These are phyloP conservation scores for Drosophila niveifrons DNA, from an alignment of 2,888 invertebrate species.

Conservation along the genomic window DNA sequence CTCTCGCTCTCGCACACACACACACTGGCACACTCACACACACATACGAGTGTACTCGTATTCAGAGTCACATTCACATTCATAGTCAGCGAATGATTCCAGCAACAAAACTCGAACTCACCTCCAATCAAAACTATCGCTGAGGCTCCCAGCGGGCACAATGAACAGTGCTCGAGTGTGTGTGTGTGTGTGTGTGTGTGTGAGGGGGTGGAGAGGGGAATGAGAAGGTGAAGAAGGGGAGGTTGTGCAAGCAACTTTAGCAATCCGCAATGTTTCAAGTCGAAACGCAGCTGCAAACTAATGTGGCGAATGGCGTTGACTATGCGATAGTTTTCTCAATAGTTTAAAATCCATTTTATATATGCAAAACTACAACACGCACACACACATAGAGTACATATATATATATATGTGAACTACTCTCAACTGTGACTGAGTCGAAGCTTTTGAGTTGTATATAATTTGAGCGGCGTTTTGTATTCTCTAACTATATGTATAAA, in stretches of 20 bases:
- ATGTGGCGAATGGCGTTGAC: constrained; percentile 64
- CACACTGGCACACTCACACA: not conserved
- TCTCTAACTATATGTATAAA: constrained; percentile 52
- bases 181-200: too few species aligned
- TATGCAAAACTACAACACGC: constrained; percentile 62
- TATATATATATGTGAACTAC: constrained; percentile 8
- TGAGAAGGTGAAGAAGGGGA: not conserved
- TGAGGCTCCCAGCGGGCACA: not conserved
- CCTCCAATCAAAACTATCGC: constrained; percentile 70
- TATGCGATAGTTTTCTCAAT: constrained; percentile 76
- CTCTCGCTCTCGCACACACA: constrained; percentile 13
- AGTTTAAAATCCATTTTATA: constrained; percentile 78
- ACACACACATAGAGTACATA: constrained; percentile 24
- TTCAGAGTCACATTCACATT: constrained; percentile 30
- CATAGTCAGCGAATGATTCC: constrained; percentile 16
- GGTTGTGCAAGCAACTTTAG: constrained; percentile 36
- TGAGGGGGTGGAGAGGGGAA: too few species aligned
- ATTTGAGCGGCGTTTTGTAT: constrained; percentile 62
- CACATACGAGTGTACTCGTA: not conserved
- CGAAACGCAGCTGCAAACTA: constrained; percentile 63
- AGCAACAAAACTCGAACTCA: constrained; percentile 41
- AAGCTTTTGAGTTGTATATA: constrained; percentile 56
- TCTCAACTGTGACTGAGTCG: constrained; percentile 50
- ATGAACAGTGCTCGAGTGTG: too few species aligned
- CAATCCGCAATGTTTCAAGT: constrained; percentile 65